A percentile compares a stretch with the other conserved stretches of the same genome.
phyloP scores from a whole-genome alignment of 2,888 invertebrate species.

The Dimorphilus gyrociliatus region DNA sequence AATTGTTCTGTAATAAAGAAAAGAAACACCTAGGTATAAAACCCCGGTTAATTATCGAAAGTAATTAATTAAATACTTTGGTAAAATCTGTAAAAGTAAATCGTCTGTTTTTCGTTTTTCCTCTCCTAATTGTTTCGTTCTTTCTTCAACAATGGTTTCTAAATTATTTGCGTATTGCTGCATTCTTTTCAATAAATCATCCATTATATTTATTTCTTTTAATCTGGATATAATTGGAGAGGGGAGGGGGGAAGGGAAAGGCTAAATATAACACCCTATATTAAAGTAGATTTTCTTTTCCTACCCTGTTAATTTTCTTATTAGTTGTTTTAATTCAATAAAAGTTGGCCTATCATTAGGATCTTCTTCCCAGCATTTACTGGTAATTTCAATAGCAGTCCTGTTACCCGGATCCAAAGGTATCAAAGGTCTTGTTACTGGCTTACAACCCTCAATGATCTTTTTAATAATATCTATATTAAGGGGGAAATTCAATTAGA shows the following conservation, averaged over 20 bases:
- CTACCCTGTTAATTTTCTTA: too few relatives aligned
- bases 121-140: constrained; percentile 14
- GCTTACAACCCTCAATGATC: constrained; percentile 1
- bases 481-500: background rate
- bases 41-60: too few relatives aligned
- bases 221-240: too few relatives aligned
- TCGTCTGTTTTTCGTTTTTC: constrained; percentile 19
- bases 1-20: constrained; percentile 5
- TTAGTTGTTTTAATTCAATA: too few relatives aligned
- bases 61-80: too few relatives aligned
- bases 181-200: constrained; percentile 18
- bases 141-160: constrained; percentile 18
- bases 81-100: constrained; percentile 17
- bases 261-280: too few relatives aligned
- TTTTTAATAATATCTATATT: constrained; percentile 7
- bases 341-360: constrained; percentile 3
- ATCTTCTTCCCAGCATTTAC: constrained; percentile 7
- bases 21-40: too few relatives aligned
- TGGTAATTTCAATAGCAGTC: too few relatives aligned
- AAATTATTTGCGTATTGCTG: constrained; percentile 19
- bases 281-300: too few relatives aligned
- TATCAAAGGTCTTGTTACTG: constrained; percentile 7
- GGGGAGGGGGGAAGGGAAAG: too few relatives aligned
- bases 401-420: constrained; percentile 3
- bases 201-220: constrained; percentile 14